These are phyloP conservation scores for Osmoderma eremita DNA, from an alignment of 2,888 invertebrate genomes.

Conservation along the genomic window DNA sequence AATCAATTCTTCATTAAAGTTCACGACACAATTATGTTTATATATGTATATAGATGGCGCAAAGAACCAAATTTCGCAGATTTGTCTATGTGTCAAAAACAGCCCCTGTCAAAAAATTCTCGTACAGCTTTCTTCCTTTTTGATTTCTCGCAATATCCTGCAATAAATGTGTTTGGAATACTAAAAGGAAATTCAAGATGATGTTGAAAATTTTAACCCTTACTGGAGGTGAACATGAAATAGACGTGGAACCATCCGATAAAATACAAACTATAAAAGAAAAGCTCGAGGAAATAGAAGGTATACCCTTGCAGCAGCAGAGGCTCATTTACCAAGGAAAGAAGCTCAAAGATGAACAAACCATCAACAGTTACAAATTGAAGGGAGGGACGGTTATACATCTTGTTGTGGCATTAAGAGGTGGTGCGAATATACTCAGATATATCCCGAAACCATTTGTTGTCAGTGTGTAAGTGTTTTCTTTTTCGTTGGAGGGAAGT, in stretches of 20 bases:
- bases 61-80: too few species aligned
- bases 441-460: slow-evolving; percentile 8
- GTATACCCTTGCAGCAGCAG: slow-evolving; percentile 61
- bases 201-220: slow-evolving; percentile 60
- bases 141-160: too few species aligned
- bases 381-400: slow-evolving; percentile 59
- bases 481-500: neutral
- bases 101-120: too few species aligned
- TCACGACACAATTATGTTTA: too few species aligned
- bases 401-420: slow-evolving; percentile 60
- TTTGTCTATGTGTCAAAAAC: too few species aligned
- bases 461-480: neutral
- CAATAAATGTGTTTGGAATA: too few species aligned
- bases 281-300: slow-evolving; percentile 61
- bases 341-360: slow-evolving; percentile 60
- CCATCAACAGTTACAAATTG: slow-evolving; percentile 59
- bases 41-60: too few species aligned
- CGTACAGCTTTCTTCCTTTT: too few species aligned
- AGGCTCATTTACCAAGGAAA: slow-evolving; percentile 60
- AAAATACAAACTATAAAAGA: slow-evolving; percentile 59
- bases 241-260: slow-evolving; percentile 60
- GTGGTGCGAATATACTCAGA: slow-evolving; percentile 50
- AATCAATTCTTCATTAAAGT: too few species aligned
- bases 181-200: slow-evolving; percentile 50
- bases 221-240: slow-evolving; percentile 59